Base-by-base conservation (phyloP, 2,113 vertebrate genomes). In the Bubo blakistoni region DNA sequence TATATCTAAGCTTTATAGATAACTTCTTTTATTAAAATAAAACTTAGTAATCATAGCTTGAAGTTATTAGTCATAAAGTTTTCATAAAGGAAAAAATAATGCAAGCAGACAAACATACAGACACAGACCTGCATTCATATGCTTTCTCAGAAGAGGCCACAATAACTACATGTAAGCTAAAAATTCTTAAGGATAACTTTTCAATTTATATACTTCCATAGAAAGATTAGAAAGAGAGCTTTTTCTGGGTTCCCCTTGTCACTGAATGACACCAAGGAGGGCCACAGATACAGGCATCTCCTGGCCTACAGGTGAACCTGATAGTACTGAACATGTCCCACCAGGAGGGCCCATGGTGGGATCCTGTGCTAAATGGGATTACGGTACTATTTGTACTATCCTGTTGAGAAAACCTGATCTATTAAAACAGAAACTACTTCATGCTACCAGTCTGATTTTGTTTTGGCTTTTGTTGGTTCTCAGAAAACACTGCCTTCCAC, bases 341-440 rank as follows among this genome's bases (percentile, higher is more conserved):
- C 11, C 30, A 71, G 55, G 55, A 70, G 32, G 16, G 10, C 13
- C 17, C 17, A 4, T 40, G n/a, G 19, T 0, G 2, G 24, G 18
- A 42, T 61, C 17, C 36, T 0, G 0, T 40, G 30, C 59, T 52
- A 57, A 24, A 30, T 54, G 70, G 55, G 54, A 18, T 34, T 57
- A 24, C 1, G 44, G 20, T 5, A 8, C 19, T 54, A 14, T 38
- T 74, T 74, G 36, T 51, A 29, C 14, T 52, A 13, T 72, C 10
- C 16, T 55, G 80, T n/a, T 65, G 58, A 63, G 47, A 63, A 92
- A 86, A 81, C 4, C 3, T 36, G 7, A 6, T 79, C 36, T 47
- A 12, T 46, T 73, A 30, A 73, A 90, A 24, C 18, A 72, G 69
- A 49, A 81, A 40, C 9, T 51, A 36, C 22, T 71, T 91, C 34